A percentile compares a stretch with the other conserved stretches of the same genome.
Evolutionary conservation across 2,888 invertebrate genomes (phyloP).

Genomic region (Synergus laeviventris): DNA sequence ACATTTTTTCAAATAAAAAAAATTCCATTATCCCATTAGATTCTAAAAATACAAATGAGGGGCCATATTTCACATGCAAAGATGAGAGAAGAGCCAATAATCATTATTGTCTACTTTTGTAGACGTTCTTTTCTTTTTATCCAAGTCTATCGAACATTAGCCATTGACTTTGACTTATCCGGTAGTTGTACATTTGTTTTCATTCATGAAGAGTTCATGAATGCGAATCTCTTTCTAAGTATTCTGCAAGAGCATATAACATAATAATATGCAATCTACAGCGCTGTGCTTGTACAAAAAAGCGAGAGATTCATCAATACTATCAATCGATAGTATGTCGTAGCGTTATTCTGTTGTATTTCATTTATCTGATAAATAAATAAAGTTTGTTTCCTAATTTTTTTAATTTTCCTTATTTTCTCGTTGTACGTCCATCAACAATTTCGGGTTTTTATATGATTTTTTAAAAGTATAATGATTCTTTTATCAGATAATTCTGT

Average conservation of each 20-base stretch:
- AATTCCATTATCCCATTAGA: conserved; percentile 1
- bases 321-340: conserved; percentile 51
- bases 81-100: neutral
- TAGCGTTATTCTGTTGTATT: conserved; percentile 49
- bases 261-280: conserved; percentile 22
- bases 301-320: conserved; percentile 41
- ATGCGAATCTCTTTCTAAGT: conserved; percentile 15
- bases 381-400: conserved; percentile 39
- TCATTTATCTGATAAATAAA: conserved; percentile 47
- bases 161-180: conserved; percentile 27
- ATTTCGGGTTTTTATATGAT: neutral
- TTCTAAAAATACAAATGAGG: neutral
- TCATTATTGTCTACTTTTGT: neutral
- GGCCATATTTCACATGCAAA: conserved; percentile 15
- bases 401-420: neutral
- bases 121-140: conserved; percentile 18
- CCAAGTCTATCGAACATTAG: conserved; percentile 30
- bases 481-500: no score
- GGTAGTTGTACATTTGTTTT: conserved; percentile 29
- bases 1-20: neutral
- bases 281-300: conserved; percentile 32
- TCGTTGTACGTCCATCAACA: neutral
- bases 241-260: conserved; percentile 21
- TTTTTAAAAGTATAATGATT: no score
- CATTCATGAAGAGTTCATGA: conserved; percentile 14